phyloP scores from a whole-genome alignment of 2,113 vertebrate genomes.

The Notarius lentiginosus region DNA sequence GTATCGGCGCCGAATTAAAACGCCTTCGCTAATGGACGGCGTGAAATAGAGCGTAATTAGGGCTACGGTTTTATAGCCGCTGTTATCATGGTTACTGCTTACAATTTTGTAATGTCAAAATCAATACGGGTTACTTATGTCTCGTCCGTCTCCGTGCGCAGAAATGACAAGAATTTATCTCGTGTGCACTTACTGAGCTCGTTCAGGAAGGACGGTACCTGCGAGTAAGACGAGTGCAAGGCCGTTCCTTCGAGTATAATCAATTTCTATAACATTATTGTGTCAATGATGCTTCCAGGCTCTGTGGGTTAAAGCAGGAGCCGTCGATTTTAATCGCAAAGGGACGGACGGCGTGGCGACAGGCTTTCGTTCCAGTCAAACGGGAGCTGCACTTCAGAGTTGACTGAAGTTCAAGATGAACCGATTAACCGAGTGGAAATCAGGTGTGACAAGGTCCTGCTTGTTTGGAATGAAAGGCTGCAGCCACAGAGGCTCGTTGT shows the following conservation, averaged over 20 bases:
- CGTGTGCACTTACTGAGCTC: slow-evolving; percentile 31
- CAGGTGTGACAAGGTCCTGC: background rate
- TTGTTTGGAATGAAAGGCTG: background rate
- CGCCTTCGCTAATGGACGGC: slow-evolving; percentile 40
- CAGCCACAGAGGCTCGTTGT: background rate
- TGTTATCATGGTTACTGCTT: slow-evolving; percentile 54
- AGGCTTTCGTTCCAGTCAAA: background rate
- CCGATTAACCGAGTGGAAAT: background rate
- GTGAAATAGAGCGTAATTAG: slow-evolving; percentile 52
- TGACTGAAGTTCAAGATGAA: background rate
- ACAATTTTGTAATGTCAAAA: slow-evolving; percentile 56
- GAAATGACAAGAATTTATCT: slow-evolving; percentile 45
- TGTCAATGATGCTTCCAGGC: background rate
- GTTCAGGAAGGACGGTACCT: slow-evolving; percentile 11
- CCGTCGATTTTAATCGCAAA: background rate
- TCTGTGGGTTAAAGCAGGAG: background rate
- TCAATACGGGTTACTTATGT: slow-evolving; percentile 56
- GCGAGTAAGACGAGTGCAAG: slow-evolving; percentile 10
- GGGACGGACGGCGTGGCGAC: background rate
- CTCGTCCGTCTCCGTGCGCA: slow-evolving; percentile 18
- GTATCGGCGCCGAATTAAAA: slow-evolving; percentile 41
- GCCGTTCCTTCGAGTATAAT: background rate
- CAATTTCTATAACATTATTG: background rate
- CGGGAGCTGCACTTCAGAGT: background rate
- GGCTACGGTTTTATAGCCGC: slow-evolving; percentile 50